Percentiles rank a stretch among this genome's conserved stretches.
These are phyloP conservation scores for Perithous albicinctus DNA, from an alignment of 2,888 invertebrate species.

Conservation along the genomic window DNA sequence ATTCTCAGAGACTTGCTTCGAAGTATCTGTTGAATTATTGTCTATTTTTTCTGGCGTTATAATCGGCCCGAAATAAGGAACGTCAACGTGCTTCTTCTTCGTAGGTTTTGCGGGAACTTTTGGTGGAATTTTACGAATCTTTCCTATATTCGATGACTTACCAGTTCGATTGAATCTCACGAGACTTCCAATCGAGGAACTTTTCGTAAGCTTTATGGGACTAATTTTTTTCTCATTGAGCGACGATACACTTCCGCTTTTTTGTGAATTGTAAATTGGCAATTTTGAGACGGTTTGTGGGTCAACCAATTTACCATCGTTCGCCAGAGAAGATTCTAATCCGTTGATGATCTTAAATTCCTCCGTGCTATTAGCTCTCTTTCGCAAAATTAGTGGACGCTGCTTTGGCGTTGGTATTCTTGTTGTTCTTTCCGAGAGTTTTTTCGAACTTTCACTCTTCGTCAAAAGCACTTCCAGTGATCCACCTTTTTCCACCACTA, in stretches of 20 bases:
- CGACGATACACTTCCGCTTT: constrained; percentile 55
- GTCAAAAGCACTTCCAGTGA: constrained; percentile 74
- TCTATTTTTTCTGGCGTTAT: not conserved
- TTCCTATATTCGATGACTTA: constrained; percentile 49
- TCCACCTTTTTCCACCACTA: constrained; percentile 72
- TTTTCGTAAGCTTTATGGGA: constrained; percentile 72
- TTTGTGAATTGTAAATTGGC: constrained; percentile 60
- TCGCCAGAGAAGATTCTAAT: constrained; percentile 30
- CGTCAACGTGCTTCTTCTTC: constrained; percentile 43
- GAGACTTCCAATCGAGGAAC: constrained; percentile 71
- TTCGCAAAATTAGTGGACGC: constrained; percentile 42
- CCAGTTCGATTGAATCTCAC: constrained; percentile 52
- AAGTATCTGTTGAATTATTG: not conserved
- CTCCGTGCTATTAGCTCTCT: constrained; percentile 56
- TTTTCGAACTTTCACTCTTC: constrained; percentile 73
- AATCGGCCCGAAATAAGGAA: constrained; percentile 36
- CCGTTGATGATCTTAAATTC: constrained; percentile 50
- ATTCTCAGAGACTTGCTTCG: not conserved
- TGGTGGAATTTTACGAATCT: constrained; percentile 67
- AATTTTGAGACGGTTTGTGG: constrained; percentile 59
- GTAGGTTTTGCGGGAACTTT: constrained; percentile 70
- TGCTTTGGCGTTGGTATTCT: constrained; percentile 38
- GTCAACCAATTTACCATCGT: constrained; percentile 16
- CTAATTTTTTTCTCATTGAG: constrained; percentile 69
- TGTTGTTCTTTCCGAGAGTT: constrained; percentile 63